Evolutionary conservation across 2,888 invertebrate genomes (phyloP).

Genomic region (Antheraea assamensis): DNA sequence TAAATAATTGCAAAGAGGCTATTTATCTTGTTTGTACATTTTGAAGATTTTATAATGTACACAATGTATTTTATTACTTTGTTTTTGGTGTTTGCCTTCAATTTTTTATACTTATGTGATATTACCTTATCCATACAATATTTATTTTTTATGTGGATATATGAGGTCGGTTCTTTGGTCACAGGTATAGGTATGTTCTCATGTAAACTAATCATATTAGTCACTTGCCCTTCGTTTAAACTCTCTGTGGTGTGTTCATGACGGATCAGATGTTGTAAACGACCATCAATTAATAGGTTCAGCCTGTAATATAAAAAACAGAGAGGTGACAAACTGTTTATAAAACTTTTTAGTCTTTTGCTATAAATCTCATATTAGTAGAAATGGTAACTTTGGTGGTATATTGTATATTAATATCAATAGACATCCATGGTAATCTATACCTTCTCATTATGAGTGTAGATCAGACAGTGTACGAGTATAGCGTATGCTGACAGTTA

Average conservation of each 20-base stretch:
- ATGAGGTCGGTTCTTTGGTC: constrained; percentile 80
- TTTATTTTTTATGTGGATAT: constrained; percentile 88
- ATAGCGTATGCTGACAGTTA: too few species aligned
- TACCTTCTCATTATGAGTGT: background rate
- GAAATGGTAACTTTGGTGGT: too few species aligned
- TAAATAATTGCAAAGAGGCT: background rate
- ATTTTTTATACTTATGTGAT: background rate
- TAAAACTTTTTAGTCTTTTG: background rate
- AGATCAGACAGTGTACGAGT: background rate
- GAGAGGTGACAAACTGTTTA: background rate
- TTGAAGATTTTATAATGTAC: background rate
- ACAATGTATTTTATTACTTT: too few species aligned
- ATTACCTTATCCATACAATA: constrained; percentile 91
- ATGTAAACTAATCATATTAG: constrained; percentile 57
- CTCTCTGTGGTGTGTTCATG: constrained; percentile 76
- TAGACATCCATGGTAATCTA: background rate
- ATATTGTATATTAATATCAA: too few species aligned
- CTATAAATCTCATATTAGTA: too few species aligned
- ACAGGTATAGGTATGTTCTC: constrained; percentile 68
- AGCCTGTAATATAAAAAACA: constrained; percentile 63
- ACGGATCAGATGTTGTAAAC: constrained; percentile 87
- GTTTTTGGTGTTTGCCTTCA: background rate
- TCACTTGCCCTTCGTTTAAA: constrained; percentile 58
- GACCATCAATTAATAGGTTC: constrained; percentile 86
- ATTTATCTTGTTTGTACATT: background rate